Evolutionary conservation across 2,888 invertebrate genomes (phyloP).

Genomic region (Druceiella hillmani): DNA sequence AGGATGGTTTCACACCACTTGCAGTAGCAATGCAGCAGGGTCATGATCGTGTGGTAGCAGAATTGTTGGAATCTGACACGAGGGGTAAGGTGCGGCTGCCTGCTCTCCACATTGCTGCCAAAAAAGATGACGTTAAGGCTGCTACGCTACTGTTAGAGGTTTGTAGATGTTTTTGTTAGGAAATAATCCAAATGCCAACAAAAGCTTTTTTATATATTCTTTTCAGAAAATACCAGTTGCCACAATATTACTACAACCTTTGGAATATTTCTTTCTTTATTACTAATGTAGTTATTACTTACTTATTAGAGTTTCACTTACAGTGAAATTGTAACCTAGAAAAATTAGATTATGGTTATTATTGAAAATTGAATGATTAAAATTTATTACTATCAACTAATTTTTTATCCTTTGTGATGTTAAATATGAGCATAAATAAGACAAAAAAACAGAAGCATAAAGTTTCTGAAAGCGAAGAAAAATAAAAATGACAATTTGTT

Average conservation of each 20-base stretch:
- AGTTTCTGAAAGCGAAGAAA: too few relatives aligned
- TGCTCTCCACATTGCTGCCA: slow-evolving; percentile 96
- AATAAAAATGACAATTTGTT: too few relatives aligned
- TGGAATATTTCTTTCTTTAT: too few relatives aligned
- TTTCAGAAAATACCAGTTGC: too few relatives aligned
- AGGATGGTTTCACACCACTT: slow-evolving; percentile 97
- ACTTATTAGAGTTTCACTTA: too few relatives aligned
- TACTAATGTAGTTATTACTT: too few relatives aligned
- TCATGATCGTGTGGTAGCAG: slow-evolving; percentile 95
- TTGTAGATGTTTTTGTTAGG: slow-evolving; percentile 12
- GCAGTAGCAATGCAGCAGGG: slow-evolving; percentile 99
- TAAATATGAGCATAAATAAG: neutral
- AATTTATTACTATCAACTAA: too few relatives aligned
- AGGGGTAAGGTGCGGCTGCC: slow-evolving; percentile 93
- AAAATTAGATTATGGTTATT: too few relatives aligned
- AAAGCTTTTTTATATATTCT: neutral
- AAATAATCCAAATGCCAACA: neutral
- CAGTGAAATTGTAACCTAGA: too few relatives aligned
- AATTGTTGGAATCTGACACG: slow-evolving; percentile 93
- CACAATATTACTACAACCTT: too few relatives aligned
- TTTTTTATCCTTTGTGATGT: neutral
- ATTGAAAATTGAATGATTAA: too few relatives aligned
- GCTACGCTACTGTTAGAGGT: slow-evolving; percentile 86
- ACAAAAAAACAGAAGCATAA: too few relatives aligned
- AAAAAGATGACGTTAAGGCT: slow-evolving; percentile 97